Conservation (phyloP, 1,140 invertebrate species). For the Pogonomyrmex californicus region DNA sequence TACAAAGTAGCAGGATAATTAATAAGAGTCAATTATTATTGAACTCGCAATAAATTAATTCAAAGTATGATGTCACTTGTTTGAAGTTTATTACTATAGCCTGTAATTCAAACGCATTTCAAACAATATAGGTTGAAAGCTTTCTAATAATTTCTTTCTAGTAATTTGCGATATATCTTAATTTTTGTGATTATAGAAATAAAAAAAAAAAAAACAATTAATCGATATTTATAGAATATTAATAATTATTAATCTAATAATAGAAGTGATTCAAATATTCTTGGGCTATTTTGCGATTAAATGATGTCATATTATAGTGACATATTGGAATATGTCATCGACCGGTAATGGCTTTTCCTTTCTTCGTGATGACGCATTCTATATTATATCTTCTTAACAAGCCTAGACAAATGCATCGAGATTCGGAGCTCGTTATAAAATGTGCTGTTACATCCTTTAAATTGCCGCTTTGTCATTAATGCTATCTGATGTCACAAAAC, state of each 20-base stretch:
- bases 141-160: neutral
- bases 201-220: neutral
- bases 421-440: conserved; percentile 2
- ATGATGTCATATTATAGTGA: conserved; percentile 2
- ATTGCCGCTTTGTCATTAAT: conserved; percentile 31
- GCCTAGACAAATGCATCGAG: conserved; percentile 16
- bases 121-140: neutral
- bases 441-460: conserved; percentile 20
- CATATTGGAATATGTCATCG: conserved; percentile 25
- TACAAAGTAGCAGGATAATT: conserved; percentile 23
- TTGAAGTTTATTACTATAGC: conserved; percentile 20
- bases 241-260: neutral
- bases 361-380: conserved; percentile 30
- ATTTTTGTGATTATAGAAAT: neutral
- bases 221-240: neutral
- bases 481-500: conserved; percentile 32
- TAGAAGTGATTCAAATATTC: neutral
- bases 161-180: neutral
- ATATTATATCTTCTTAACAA: conserved; percentile 34
- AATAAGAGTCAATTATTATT: conserved; percentile 68
- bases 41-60: conserved; percentile 67
- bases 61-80: conserved; percentile 65
- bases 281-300: neutral
- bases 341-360: conserved; percentile 54
- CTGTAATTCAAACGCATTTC: conserved; percentile 9